Evolutionary conservation across 2,797 vertebrate species (phyloP).

Genomic region (Eupleurogrammus muticus): DNA sequence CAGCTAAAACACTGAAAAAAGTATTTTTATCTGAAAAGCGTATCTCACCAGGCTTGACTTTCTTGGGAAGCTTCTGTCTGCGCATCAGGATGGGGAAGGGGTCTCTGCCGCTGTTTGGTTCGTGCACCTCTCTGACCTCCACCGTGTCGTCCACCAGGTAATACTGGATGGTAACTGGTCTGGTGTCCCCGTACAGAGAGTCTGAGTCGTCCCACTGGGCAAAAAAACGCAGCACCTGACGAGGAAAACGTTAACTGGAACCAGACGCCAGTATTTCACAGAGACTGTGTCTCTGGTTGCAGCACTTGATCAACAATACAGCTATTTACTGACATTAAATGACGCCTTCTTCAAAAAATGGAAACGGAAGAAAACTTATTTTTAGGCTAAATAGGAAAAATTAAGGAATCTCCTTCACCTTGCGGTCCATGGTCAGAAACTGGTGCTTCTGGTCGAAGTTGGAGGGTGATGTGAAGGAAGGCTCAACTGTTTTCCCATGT

Average conservation of each 20-base stretch:
- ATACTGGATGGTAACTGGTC: slow-evolving; percentile 88
- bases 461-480: slow-evolving; percentile 73
- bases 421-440: slow-evolving; percentile 90
- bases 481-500: slow-evolving; percentile 59
- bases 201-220: slow-evolving; percentile 87
- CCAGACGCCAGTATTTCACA: neutral
- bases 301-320: neutral
- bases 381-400: neutral
- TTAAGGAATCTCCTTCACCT: slow-evolving; percentile 80
- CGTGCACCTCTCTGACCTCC: slow-evolving; percentile 89
- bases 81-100: slow-evolving; percentile 89
- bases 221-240: slow-evolving; percentile 93
- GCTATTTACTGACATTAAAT: too few relatives aligned
- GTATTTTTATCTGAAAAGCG: neutral
- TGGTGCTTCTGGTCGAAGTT: slow-evolving; percentile 83
- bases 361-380: too few relatives aligned
- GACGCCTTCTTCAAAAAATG: too few relatives aligned
- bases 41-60: slow-evolving; percentile 71
- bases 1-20: too few relatives aligned
- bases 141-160: slow-evolving; percentile 92
- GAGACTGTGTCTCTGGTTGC: too few relatives aligned
- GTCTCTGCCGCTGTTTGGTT: slow-evolving; percentile 88
- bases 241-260: neutral
- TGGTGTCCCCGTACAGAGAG: slow-evolving; percentile 79
- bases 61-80: slow-evolving; percentile 89